Conservation (phyloP, 2,888 invertebrate genomes). For the Sarcophaga subvicina region DNA sequence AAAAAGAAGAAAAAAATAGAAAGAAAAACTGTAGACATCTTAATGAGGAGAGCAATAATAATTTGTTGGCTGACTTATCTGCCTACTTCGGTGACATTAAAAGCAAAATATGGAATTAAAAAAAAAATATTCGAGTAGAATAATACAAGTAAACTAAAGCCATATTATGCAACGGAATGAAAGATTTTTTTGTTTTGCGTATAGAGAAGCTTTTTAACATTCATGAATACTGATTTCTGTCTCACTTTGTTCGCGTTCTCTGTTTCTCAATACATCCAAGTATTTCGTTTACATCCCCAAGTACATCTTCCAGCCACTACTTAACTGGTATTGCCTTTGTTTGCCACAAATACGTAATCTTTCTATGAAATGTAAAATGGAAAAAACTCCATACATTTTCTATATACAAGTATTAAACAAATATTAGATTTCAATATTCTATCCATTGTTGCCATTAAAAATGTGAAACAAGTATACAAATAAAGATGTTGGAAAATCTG, state of each 20-base stretch:
- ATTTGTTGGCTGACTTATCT: constrained; percentile 57
- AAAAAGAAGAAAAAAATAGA: background rate
- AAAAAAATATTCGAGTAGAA: background rate
- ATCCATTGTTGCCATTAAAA: background rate
- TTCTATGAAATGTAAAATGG: background rate
- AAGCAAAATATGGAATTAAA: constrained; percentile 8
- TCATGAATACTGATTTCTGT: background rate
- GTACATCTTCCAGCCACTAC: background rate
- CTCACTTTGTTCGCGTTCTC: too few species aligned
- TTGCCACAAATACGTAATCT: background rate
- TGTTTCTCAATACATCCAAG: too few species aligned
- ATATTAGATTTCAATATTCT: background rate
- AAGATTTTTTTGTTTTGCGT: background rate
- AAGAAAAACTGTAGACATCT: constrained; percentile 17
- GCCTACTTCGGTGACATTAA: constrained; percentile 38
- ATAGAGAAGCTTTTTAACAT: background rate
- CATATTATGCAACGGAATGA: background rate
- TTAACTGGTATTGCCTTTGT: background rate
- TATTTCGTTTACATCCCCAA: background rate
- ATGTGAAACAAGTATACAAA: background rate
- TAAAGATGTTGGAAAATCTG: background rate
- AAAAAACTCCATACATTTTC: too few species aligned
- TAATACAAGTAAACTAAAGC: constrained; percentile 3
- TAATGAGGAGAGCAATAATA: constrained; percentile 49
- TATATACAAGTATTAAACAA: background rate